Conservation (phyloP, 2,113 vertebrate genomes). For the Castor canadensis region DNA sequence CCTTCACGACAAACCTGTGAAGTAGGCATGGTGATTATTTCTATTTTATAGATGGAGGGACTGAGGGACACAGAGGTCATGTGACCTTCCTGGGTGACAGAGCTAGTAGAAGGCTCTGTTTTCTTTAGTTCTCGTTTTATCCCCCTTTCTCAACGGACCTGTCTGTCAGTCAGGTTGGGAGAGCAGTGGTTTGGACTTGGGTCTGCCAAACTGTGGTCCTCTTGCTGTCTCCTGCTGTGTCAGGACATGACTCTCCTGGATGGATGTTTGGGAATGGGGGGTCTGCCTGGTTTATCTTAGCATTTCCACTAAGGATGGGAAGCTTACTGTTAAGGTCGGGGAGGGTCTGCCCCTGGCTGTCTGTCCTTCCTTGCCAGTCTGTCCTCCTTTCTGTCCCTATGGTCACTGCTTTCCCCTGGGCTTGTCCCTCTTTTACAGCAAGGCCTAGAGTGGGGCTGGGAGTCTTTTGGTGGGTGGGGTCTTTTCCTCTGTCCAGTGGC, state of each 20-base stretch:
- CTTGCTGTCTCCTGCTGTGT: background rate
- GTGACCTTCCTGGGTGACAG: background rate
- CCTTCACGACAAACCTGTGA: background rate
- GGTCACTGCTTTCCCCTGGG: background rate
- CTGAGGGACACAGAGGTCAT: background rate
- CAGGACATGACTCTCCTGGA: background rate
- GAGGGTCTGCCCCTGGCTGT: background rate
- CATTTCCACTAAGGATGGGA: background rate
- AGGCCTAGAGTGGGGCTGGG: background rate
- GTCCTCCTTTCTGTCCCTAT: background rate
- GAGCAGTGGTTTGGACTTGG: background rate
- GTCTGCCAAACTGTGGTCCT: background rate
- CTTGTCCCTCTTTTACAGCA: background rate
- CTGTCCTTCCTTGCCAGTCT: background rate
- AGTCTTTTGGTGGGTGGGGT: background rate
- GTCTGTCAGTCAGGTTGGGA: background rate
- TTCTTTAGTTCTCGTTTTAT: background rate
- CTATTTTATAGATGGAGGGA: background rate
- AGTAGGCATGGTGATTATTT: background rate
- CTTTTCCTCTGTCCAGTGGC: background rate
- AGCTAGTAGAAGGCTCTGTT: background rate
- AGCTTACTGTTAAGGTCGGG: background rate
- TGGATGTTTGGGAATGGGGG: background rate
- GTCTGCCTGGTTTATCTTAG: background rate
- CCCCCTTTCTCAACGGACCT: background rate